Evolutionary conservation across 1,140 invertebrate species (phyloP).

Genomic region (Tribolium castaneum): DNA sequence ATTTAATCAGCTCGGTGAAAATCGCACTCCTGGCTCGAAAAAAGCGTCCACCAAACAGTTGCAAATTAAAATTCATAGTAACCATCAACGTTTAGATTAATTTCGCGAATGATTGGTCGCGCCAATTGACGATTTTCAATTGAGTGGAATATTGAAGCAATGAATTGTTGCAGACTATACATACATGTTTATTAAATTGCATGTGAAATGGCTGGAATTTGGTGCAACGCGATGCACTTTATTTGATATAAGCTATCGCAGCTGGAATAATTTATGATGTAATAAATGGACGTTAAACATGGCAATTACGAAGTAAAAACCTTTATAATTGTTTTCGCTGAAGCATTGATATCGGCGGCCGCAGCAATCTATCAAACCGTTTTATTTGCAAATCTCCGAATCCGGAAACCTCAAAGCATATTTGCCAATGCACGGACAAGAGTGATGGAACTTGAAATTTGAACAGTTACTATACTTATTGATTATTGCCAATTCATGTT

Average conservation of each 20-base stretch:
- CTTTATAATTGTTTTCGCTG: slow-evolving; percentile 21
- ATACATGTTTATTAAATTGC: slow-evolving; percentile 31
- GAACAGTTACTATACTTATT: no score
- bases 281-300: slow-evolving; percentile 45
- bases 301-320: slow-evolving; percentile 43
- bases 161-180: slow-evolving; percentile 29
- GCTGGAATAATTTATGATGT: slow-evolving; percentile 44
- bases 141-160: slow-evolving; percentile 19
- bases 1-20: slow-evolving; percentile 30
- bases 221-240: slow-evolving; percentile 41
- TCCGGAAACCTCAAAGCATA: not conserved
- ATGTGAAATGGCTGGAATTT: slow-evolving; percentile 42
- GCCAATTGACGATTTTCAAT: slow-evolving; percentile 28
- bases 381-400: not conserved
- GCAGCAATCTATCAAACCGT: not conserved
- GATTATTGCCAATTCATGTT: not conserved
- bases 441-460: no score
- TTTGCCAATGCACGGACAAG: not conserved
- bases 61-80: not conserved
- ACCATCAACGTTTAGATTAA: slow-evolving; percentile 13
- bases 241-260: slow-evolving; percentile 27
- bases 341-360: not conserved
- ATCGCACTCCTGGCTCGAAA: not conserved
- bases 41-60: not conserved
- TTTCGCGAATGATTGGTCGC: not conserved